Conservation (phyloP, 2,888 invertebrate genomes). For the Cryptops parisi region DNA sequence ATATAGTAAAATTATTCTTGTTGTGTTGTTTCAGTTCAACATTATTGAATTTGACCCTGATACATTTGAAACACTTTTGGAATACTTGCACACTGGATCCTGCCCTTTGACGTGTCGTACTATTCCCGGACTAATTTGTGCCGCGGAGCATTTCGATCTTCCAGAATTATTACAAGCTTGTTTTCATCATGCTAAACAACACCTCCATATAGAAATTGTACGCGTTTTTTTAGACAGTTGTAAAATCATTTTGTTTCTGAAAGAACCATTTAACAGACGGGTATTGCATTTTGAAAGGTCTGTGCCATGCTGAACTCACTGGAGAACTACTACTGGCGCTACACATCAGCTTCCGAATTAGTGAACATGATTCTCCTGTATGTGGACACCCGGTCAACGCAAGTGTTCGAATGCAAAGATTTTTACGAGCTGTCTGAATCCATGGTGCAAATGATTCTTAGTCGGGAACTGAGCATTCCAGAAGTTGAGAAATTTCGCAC, state of each 20-base stretch:
- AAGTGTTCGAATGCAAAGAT: constrained; percentile 64
- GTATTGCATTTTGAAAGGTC: too few relatives aligned
- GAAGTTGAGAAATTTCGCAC: constrained; percentile 86
- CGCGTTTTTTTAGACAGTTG: too few relatives aligned
- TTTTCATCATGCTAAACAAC: constrained; percentile 90
- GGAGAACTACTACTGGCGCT: constrained; percentile 91
- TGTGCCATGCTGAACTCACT: constrained; percentile 82
- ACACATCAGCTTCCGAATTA: constrained; percentile 81
- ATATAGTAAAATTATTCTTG: too few relatives aligned
- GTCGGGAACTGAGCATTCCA: constrained; percentile 72
- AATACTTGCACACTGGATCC: constrained; percentile 83
- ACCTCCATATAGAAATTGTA: constrained; percentile 78
- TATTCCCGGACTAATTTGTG: constrained; percentile 82
- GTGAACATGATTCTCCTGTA: constrained; percentile 89
- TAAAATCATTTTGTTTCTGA: too few relatives aligned
- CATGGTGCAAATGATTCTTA: constrained; percentile 56
- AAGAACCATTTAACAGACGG: too few relatives aligned
- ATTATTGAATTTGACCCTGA: constrained; percentile 92
- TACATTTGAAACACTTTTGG: constrained; percentile 75
- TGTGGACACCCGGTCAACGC: constrained; percentile 71
- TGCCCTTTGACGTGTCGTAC: constrained; percentile 83
- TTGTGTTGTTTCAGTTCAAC: constrained; percentile 59
- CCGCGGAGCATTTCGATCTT: constrained; percentile 85
- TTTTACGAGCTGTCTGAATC: constrained; percentile 80
- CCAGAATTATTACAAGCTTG: constrained; percentile 85